Conservation (phyloP, 2,888 invertebrate species). For the Blastobasis adustella region DNA sequence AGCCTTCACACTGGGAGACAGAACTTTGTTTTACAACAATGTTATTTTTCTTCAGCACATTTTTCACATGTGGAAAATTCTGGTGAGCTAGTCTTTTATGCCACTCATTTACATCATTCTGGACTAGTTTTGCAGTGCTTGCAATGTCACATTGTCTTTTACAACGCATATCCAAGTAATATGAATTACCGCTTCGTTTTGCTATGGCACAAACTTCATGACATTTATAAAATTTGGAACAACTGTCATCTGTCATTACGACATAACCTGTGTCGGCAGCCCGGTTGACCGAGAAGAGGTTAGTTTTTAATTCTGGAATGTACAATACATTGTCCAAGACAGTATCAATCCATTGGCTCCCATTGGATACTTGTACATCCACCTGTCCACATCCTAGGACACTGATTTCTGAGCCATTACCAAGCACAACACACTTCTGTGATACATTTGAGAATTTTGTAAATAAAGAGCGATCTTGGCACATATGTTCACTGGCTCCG, state of each 20-base stretch:
- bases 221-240: constrained; percentile 13
- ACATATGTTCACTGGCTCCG: constrained; percentile 20
- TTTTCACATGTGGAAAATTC: background rate
- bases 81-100: constrained; percentile 7
- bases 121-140: background rate
- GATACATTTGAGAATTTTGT: constrained; percentile 2
- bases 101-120: constrained; percentile 9
- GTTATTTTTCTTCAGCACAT: background rate
- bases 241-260: constrained; percentile 13
- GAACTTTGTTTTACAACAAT: constrained; percentile 5
- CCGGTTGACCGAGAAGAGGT: constrained; percentile 17
- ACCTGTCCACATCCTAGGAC: constrained; percentile 15
- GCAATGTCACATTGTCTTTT: constrained; percentile 2
- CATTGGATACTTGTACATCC: constrained; percentile 14
- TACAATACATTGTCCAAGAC: constrained; percentile 19
- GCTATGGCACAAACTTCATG: constrained; percentile 16
- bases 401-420: constrained; percentile 15
- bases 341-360: constrained; percentile 18
- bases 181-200: constrained; percentile 11
- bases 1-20: constrained; percentile 7
- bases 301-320: constrained; percentile 17
- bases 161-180: constrained; percentile 2
- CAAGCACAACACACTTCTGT: constrained; percentile 14
- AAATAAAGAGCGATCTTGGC: constrained; percentile 14
- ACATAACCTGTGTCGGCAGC: constrained; percentile 17